Evolutionary conservation across 2,888 invertebrate species (phyloP), one percentile per base, ranked within the genome.

Genomic region (Tridacna crocea): DNA sequence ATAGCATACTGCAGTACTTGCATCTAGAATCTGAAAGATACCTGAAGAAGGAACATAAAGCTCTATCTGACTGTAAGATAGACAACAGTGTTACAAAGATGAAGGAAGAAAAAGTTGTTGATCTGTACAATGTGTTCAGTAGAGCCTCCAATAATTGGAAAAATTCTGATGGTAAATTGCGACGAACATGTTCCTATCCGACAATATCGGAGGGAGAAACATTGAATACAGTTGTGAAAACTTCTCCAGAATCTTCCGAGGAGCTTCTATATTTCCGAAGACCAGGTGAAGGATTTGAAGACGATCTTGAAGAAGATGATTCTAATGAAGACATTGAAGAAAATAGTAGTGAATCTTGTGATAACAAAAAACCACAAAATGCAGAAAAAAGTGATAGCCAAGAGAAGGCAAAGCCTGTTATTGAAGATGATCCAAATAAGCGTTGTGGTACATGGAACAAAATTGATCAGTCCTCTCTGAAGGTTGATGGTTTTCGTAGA

Each of bases 11-110:
- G 26, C 70, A 47, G 26, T 70, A 70, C 26, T 51, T 70, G 24
- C 70, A 70, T 24, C 51, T 51, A 6, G 70, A 70, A 70, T 70
- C 70, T 24, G 48, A 70, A 4, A 47, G 51, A 26, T 70, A 70
- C 22, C 36, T 36, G 8, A 36, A 36, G 8, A 36, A 36, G 36
- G 36, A 36, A 36, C 36, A 63, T 63, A 63, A 63, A 26, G 2
- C 63, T 26, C 8, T 17, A 26, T 3, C 63, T 10, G 27, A 63
- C 36, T 36, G 36, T 36, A 36, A 36, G 36, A 36, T 36, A 36
- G 36, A 36, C 36, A 36, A 36, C 36, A 8, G 36, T 4, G 36
- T 8, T 36, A 36, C 36, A 36, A 36, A 36, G 8, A 36, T 36
- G 36, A 36, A 36, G 36, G 36, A 36, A 36, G 36, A 36, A 36